A percentile compares a stretch with the other conserved stretches of the same genome.
Evolutionary conservation across 2,113 vertebrate genomes (phyloP).

Genomic region (Indicator indicator): DNA sequence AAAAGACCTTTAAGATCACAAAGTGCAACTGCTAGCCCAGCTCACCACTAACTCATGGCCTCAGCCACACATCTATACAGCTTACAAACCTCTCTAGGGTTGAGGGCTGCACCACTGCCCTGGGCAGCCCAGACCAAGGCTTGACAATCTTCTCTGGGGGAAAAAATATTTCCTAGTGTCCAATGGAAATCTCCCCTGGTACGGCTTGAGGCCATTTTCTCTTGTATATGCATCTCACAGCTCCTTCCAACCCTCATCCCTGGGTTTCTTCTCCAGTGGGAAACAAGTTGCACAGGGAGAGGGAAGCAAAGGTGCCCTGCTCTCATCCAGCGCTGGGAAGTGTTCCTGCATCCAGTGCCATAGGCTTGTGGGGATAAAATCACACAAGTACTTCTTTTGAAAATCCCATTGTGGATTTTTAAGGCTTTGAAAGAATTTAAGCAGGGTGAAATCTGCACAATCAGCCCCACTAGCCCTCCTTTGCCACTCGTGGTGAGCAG

Average conservation of each 20-base stretch:
- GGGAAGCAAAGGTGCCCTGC: background rate
- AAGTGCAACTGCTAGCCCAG: too few species aligned
- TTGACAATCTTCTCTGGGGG: too few species aligned
- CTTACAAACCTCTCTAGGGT: too few species aligned
- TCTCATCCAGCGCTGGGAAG: background rate
- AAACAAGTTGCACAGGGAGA: background rate
- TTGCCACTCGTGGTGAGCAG: background rate
- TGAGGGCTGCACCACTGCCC: too few species aligned
- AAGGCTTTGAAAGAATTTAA: background rate
- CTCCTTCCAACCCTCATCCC: background rate
- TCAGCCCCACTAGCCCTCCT: background rate
- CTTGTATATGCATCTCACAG: background rate
- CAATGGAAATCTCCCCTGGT: too few species aligned
- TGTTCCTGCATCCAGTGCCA: background rate
- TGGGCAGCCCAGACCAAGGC: too few species aligned
- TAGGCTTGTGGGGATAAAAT: background rate
- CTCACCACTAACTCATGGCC: too few species aligned
- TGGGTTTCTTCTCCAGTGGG: background rate
- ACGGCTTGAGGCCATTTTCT: too few species aligned
- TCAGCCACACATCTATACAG: too few species aligned
- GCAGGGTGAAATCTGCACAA: background rate
- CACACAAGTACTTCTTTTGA: rapidly evolving
- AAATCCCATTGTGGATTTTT: background rate
- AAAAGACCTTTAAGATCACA: too few species aligned
- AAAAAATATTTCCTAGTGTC: too few species aligned